phyloP scores from a whole-genome alignment of 2,113 vertebrate genomes.

The Apodemus speciosus region DNA sequence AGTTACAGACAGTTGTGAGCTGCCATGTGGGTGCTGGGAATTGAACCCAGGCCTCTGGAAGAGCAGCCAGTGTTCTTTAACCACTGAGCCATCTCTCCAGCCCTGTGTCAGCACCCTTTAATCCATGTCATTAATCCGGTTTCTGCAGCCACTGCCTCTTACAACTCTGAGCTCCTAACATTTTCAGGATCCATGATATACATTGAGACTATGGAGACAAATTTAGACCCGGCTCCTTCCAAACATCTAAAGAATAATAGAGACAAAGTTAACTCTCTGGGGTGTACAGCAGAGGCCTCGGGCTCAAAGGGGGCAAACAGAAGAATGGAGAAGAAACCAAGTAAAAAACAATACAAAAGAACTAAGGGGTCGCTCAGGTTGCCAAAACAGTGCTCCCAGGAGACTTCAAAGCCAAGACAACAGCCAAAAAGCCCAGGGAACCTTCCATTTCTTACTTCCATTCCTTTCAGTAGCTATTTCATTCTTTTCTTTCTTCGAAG shows the following conservation, averaged over 20 bases:
- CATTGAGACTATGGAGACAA: background rate
- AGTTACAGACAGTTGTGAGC: background rate
- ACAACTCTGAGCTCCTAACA: background rate
- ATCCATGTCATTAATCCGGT: fast-evolving
- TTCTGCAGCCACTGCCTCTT: background rate
- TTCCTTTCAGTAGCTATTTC: background rate
- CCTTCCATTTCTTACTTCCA: background rate
- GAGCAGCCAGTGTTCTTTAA: background rate
- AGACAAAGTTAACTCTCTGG: background rate
- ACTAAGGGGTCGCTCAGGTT: background rate
- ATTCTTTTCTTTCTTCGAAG: background rate
- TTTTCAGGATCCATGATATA: background rate
- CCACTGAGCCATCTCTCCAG: background rate
- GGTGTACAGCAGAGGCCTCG: background rate
- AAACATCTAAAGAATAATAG: background rate
- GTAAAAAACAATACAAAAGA: background rate
- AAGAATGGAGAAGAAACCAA: background rate
- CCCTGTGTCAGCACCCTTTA: background rate
- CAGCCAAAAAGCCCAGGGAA: background rate
- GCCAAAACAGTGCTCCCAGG: background rate
- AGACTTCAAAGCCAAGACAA: background rate
- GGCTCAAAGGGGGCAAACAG: background rate
- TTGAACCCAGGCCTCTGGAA: background rate
- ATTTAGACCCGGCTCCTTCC: background rate
- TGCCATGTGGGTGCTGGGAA: background rate